These are phyloP conservation scores for Clamator glandarius DNA, from an alignment of 2,797 vertebrate genomes.

Conservation along the genomic window DNA sequence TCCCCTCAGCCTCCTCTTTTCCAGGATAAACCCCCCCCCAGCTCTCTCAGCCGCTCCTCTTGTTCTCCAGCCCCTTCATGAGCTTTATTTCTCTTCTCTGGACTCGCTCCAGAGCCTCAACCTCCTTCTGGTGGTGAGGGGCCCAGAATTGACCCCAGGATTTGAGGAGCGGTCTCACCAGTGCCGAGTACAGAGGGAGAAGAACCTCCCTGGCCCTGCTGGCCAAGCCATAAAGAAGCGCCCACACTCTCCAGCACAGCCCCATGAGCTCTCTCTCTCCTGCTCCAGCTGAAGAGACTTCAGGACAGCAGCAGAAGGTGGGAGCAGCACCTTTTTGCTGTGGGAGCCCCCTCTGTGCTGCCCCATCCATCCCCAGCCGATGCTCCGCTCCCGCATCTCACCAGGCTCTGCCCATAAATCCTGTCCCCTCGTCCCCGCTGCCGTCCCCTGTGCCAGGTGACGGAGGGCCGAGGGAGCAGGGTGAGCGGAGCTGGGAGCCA, in stretches of 20 bases:
- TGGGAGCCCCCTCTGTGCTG: fast-evolving
- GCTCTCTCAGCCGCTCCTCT: no score
- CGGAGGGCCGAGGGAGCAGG: fast-evolving
- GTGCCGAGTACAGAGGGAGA: no score
- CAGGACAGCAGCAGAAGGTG: neutral
- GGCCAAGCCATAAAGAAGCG: no score
- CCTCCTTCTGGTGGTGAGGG: no score
- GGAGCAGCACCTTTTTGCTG: fast-evolving
- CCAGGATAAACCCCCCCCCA: no score
- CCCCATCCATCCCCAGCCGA: fast-evolving
- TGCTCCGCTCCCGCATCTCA: neutral
- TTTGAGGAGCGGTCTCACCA: no score
- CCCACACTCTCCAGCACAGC: fast-evolving
- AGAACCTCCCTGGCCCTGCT: no score
- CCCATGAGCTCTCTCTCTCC: fast-evolving
- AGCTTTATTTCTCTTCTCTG: no score
- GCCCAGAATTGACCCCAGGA: no score
- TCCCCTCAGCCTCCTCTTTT: no score
- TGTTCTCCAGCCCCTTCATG: no score
- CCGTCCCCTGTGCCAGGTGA: neutral
- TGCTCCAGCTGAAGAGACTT: neutral
- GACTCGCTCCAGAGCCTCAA: no score
- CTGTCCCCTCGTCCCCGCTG: neutral
- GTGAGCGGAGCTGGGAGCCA: neutral
- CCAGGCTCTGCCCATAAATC: neutral